A percentile compares a stretch with the other conserved stretches of the same genome.
Evolutionary conservation across 2,797 vertebrate species (phyloP).

Genomic region (Siniperca obscura): DNA sequence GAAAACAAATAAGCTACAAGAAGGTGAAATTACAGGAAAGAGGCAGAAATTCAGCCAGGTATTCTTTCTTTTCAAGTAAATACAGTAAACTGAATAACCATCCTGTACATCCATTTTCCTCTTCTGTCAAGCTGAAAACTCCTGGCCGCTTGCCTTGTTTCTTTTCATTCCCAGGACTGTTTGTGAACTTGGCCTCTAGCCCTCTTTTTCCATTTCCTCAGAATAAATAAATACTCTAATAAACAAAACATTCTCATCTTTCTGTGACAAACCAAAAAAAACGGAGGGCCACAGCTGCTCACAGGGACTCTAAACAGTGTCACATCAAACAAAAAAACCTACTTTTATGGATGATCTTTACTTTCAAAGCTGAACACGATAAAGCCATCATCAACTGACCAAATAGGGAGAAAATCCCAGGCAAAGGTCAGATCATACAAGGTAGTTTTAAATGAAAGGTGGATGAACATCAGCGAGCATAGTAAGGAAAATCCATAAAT

Average conservation of each 20-base stretch:
- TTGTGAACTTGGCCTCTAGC: slow-evolving; percentile 67
- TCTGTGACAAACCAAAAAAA: slow-evolving; percentile 26
- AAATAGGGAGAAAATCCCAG: neutral
- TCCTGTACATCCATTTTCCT: slow-evolving; percentile 31
- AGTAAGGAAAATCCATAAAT: neutral
- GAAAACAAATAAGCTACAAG: slow-evolving; percentile 13
- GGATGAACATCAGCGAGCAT: neutral
- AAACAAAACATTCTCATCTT: slow-evolving; percentile 67
- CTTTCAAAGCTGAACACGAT: neutral
- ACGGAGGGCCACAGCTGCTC: slow-evolving; percentile 47
- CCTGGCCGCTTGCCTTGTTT: slow-evolving; percentile 52
- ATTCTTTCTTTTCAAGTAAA: slow-evolving; percentile 35
- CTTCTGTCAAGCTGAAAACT: slow-evolving; percentile 25
- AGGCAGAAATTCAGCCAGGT: slow-evolving; percentile 10
- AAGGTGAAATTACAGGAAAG: neutral
- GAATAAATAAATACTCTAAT: slow-evolving; percentile 76
- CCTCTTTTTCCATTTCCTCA: slow-evolving; percentile 78
- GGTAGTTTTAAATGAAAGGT: neutral
- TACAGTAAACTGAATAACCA: slow-evolving; percentile 37
- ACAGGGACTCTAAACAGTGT: slow-evolving; percentile 9
- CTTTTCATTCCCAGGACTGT: slow-evolving; percentile 72
- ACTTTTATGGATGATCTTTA: slow-evolving; percentile 1
- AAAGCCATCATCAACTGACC: slow-evolving; percentile 1
- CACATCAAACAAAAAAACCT: slow-evolving; percentile 5
- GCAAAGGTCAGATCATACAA: neutral